Evolutionary conservation across 2,113 vertebrate genomes (phyloP).

Genomic region (Baryphthengus martii): DNA sequence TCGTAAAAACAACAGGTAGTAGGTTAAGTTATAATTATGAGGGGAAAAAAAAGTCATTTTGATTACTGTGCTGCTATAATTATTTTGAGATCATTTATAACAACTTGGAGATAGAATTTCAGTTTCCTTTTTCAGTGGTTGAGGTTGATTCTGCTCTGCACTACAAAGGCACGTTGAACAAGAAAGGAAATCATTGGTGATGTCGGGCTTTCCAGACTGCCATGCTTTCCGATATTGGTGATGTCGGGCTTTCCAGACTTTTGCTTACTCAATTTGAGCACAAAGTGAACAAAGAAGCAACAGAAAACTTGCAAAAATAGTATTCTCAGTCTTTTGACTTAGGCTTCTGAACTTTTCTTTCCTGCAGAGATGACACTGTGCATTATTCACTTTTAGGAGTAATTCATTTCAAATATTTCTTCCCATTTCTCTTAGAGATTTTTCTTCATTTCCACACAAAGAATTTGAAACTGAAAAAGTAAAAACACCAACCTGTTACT

Average conservation of each 20-base stretch:
- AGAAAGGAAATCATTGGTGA: constrained; percentile 46
- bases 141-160: constrained; percentile 39
- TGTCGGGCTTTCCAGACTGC: constrained; percentile 35
- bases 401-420: neutral
- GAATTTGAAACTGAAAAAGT: neutral
- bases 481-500: neutral
- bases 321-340: constrained; percentile 26
- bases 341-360: neutral
- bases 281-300: constrained; percentile 43
- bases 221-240: too few species aligned
- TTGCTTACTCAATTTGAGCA: constrained; percentile 37
- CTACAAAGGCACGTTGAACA: constrained; percentile 15
- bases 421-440: neutral
- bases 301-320: neutral
- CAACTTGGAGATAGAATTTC: constrained; percentile 31
- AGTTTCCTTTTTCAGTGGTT: constrained; percentile 43
- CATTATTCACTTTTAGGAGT: neutral
- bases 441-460: constrained; percentile 12
- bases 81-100: constrained; percentile 36
- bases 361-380: constrained; percentile 7
- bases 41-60: constrained; percentile 53
- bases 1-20: constrained; percentile 25
- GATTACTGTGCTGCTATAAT: constrained; percentile 54
- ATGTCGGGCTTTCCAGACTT: constrained; percentile 21
- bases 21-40: constrained; percentile 54